These are phyloP conservation scores for Furcifer pardalis DNA, from an alignment of 2,797 vertebrate species.

Conservation along the genomic window DNA sequence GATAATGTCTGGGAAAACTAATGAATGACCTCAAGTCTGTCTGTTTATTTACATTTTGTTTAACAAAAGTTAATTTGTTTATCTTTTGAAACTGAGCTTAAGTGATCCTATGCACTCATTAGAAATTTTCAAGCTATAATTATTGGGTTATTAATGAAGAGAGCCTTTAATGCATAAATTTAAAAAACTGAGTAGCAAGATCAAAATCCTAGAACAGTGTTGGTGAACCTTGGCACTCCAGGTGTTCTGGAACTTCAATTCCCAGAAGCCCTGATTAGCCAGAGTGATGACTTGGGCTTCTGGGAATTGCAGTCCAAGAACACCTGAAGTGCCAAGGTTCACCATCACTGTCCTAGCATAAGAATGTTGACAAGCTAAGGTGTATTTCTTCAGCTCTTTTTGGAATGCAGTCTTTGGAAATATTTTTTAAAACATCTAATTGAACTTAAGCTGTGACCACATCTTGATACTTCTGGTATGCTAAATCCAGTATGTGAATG, in stretches of 20 bases:
- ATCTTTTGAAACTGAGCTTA: neutral
- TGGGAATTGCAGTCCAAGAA: no score
- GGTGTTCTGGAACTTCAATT: no score
- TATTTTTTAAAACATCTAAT: slow-evolving; percentile 16
- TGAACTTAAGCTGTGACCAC: slow-evolving; percentile 15
- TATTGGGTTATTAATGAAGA: neutral
- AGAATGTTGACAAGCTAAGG: neutral
- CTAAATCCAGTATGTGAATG: slow-evolving; percentile 47
- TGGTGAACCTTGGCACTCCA: no score
- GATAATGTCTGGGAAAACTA: slow-evolving; percentile 1
- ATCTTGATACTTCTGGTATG: slow-evolving; percentile 26
- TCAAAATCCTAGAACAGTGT: neutral
- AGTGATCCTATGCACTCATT: neutral
- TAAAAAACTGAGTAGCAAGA: neutral
- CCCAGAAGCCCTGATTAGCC: no score
- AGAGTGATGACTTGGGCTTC: no score
- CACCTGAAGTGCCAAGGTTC: no score
- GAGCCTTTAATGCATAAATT: neutral
- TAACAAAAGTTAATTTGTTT: neutral
- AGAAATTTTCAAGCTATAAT: neutral
- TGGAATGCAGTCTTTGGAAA: neutral
- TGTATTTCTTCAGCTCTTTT: neutral
- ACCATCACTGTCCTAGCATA: no score
- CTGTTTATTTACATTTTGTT: neutral
- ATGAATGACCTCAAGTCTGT: neutral